Evolutionary conservation across 2,888 invertebrate species (phyloP), one percentile per base, ranked within the genome.

Genomic region (Ametastegia equiseti): DNA sequence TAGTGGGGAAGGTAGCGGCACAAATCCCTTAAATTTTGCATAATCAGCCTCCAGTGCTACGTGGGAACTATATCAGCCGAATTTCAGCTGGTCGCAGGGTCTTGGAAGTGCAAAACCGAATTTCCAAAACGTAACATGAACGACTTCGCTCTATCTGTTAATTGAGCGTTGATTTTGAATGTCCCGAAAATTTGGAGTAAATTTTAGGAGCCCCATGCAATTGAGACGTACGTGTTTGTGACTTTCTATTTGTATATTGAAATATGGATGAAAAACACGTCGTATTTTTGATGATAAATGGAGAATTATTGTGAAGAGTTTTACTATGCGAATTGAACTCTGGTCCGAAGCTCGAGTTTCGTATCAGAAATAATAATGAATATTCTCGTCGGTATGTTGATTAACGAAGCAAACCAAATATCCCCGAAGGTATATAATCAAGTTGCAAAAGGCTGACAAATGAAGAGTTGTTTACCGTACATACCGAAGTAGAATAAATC

Each of bases 381-480:
- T 36, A 36, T 65, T 54, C n/a, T n/a, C 63, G 36, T 13, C 33
- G n/a, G n/a, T 33, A 23, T 7, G 3, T 30, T 65, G 33, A n/a
- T 15, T 36, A 36, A 65, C 7, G n/a, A 36, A 65, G n/a, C n/a
- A 65, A 65, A 36, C 36, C 63, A 15, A n/a, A 65, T 36, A 65
- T 36, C 63, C 63, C 63, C n/a, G 33, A 36, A 33, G 63, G n/a
- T n/a, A n/a, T 36, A 36, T 65, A 65, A 65, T 65, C 63, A n/a
- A 65, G 33, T 65, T 65, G n/a, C 63, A 65, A 65, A 36, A 5
- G 33, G 33, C 33, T n/a, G 33, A 15, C 36, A 36, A n/a, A n/a
- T 65, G 6, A 36, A 36, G n/a, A n/a, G 63, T 65, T 65, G 63
- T 65, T 65, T 65, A 65, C 15, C 63, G 63, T 65, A n/a, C 63